Evolutionary conservation across 1,140 invertebrate genomes (phyloP).

Genomic region (Holotrichia oblita): DNA sequence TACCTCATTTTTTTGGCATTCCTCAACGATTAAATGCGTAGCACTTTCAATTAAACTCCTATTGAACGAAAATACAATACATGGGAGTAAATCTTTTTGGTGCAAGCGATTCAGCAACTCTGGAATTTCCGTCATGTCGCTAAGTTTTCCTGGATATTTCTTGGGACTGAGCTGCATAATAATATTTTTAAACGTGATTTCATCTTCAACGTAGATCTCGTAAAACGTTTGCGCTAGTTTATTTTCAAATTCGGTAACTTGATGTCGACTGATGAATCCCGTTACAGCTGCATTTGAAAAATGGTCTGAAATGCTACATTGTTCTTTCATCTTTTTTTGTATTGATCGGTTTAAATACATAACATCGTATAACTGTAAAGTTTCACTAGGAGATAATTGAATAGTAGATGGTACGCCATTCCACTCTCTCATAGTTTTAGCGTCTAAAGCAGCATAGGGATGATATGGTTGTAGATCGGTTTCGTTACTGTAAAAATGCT

Average conservation of each 20-base stretch:
- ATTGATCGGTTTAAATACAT: slow-evolving; percentile 37
- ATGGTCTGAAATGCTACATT: background rate
- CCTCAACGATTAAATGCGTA: background rate
- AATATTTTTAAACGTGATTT: background rate
- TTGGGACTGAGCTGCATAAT: background rate
- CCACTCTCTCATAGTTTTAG: slow-evolving; percentile 26
- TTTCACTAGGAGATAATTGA: slow-evolving; percentile 47
- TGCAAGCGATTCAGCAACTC: slow-evolving; percentile 40
- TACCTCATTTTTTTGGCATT: slow-evolving; percentile 26
- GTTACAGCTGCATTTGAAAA: slow-evolving; percentile 33
- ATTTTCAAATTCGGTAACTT: slow-evolving; percentile 44
- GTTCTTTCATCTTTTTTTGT: slow-evolving; percentile 17
- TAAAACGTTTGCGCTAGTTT: slow-evolving; percentile 35
- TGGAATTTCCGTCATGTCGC: background rate
- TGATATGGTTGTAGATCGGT: slow-evolving; percentile 43
- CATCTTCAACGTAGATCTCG: slow-evolving; percentile 19
- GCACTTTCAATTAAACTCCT: slow-evolving; percentile 42
- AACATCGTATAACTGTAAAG: slow-evolving; percentile 44
- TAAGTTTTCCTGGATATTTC: background rate
- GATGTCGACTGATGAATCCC: slow-evolving; percentile 44
- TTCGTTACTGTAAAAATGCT: slow-evolving; percentile 44
- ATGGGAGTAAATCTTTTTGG: slow-evolving; percentile 47
- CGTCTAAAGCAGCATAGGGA: slow-evolving; percentile 42
- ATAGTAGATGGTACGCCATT: slow-evolving; percentile 44
- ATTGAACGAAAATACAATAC: slow-evolving; percentile 48